Evolutionary conservation across 2,113 vertebrate genomes (phyloP).

Genomic region (Poecilia latipinna): DNA sequence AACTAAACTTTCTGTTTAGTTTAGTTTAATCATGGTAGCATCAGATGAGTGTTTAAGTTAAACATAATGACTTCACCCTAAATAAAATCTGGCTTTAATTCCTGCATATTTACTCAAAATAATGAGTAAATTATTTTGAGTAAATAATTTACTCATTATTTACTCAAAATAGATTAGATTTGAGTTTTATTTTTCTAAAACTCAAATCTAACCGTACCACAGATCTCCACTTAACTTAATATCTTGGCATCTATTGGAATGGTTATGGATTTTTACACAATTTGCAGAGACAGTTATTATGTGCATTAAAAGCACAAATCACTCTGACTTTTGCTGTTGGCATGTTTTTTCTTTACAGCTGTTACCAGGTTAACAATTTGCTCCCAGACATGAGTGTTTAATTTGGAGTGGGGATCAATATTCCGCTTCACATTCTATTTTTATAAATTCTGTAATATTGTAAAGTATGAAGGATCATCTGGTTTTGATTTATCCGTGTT

Average conservation of each 20-base stretch:
- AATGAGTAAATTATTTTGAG: too few species aligned
- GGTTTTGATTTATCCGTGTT: slow-evolving; percentile 10
- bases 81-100: neutral
- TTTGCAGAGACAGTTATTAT: neutral
- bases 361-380: slow-evolving; percentile 7
- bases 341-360: neutral
- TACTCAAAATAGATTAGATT: too few species aligned
- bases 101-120: neutral
- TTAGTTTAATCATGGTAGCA: too few species aligned
- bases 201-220: neutral
- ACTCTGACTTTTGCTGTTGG: neutral
- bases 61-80: neutral
- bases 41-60: neutral
- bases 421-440: neutral
- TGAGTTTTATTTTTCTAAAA: neutral
- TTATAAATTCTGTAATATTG: neutral
- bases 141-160: too few species aligned
- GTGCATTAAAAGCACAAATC: neutral
- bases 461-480: neutral
- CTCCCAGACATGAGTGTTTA: neutral
- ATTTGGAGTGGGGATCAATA: slow-evolving; percentile 1
- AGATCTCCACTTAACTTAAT: neutral
- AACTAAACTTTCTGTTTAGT: too few species aligned
- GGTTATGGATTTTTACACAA: neutral
- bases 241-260: neutral